A percentile compares a stretch with the other conserved stretches of the same genome.
Conservation (phyloP, 2,797 vertebrate genomes). For the Pristis pectinata region DNA sequence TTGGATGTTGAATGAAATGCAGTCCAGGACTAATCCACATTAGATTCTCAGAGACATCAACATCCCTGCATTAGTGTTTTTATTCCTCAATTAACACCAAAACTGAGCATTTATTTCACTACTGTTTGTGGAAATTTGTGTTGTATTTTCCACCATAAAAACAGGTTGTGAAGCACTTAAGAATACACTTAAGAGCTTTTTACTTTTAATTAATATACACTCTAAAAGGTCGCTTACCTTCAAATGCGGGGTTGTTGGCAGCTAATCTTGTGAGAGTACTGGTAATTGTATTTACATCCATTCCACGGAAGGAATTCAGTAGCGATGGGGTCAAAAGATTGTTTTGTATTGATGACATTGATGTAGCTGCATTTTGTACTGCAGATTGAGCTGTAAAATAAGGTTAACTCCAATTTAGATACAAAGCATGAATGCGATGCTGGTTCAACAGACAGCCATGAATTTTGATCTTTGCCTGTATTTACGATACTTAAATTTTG, state of each 20-base stretch:
- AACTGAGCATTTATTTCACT: background rate
- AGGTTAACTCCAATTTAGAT: background rate
- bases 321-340: conserved; percentile 4
- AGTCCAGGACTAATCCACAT: background rate
- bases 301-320: conserved; percentile 37
- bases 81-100: background rate
- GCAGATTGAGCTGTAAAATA: background rate
- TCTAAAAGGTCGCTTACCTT: conserved; percentile 46
- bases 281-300: conserved; percentile 48
- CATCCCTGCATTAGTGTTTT: background rate
- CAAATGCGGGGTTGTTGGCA: conserved; percentile 52
- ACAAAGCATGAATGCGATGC: background rate
- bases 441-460: background rate
- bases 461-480: background rate
- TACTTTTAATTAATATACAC: background rate
- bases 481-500: background rate
- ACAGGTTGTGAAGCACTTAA: background rate
- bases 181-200: background rate
- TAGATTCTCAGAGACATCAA: no score
- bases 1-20: background rate
- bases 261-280: conserved; percentile 48
- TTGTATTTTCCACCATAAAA: background rate
- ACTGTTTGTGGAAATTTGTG: background rate
- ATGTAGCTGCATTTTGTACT: background rate
- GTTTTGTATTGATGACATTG: background rate